Evolutionary conservation across 2,888 invertebrate genomes (phyloP).

Genomic region (Cryptosula pallasiana): DNA sequence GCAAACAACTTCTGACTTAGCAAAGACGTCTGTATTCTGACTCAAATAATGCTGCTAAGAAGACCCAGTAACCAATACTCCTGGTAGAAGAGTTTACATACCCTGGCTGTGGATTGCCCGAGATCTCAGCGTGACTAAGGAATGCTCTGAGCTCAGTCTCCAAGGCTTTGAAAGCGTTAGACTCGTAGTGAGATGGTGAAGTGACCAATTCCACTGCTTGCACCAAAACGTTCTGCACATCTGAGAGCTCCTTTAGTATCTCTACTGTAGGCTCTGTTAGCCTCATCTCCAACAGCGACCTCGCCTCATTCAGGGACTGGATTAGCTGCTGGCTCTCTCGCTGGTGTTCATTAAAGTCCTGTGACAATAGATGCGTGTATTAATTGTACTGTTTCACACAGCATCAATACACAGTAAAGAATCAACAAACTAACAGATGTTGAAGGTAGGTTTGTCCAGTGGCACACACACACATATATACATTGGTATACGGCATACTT

Average conservation of each 20-base stretch:
- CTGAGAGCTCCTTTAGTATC: not conserved
- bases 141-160: not conserved
- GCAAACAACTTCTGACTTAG: too few species aligned
- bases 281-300: not conserved
- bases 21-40: too few species aligned
- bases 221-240: not conserved
- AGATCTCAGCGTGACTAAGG: not conserved
- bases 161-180: not conserved
- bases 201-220: not conserved
- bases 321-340: not conserved
- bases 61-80: too few species aligned
- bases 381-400: too few species aligned
- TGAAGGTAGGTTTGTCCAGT: too few species aligned
- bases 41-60: too few species aligned
- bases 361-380: not conserved
- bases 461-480: too few species aligned
- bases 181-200: not conserved
- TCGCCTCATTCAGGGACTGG: not conserved
- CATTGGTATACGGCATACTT: too few species aligned
- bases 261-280: not conserved
- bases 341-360: not conserved
- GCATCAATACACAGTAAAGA: too few species aligned
- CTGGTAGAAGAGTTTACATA: too few species aligned
- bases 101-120: not conserved
- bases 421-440: too few species aligned